These are phyloP conservation scores for Meda fulgida DNA, from an alignment of 2,797 vertebrate genomes.

Conservation along the genomic window DNA sequence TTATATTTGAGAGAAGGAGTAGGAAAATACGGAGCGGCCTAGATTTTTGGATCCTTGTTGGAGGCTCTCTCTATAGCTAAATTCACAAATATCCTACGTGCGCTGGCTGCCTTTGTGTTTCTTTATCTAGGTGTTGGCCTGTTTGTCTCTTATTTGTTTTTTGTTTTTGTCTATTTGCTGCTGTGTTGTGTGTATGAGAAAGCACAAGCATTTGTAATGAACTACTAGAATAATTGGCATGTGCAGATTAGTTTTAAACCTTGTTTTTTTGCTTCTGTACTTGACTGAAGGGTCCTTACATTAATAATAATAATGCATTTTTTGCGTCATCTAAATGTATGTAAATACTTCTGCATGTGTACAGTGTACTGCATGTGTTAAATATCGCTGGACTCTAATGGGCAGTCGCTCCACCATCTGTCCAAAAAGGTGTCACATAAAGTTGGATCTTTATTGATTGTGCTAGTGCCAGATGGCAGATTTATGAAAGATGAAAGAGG, in stretches of 20 bases:
- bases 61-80: not conserved
- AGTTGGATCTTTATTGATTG: constrained; percentile 78
- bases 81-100: constrained; percentile 26
- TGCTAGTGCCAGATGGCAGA: constrained; percentile 79
- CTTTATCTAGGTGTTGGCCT: no score
- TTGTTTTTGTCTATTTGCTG: constrained; percentile 43
- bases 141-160: no score
- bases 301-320: constrained; percentile 19
- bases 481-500: constrained; percentile 81
- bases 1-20: constrained; percentile 49
- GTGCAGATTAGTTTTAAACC: not conserved
- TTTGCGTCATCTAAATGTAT: not conserved
- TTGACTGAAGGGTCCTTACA: constrained; percentile 1
- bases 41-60: not conserved
- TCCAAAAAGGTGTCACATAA: constrained; percentile 78
- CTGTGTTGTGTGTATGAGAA: constrained; percentile 30
- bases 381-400: constrained; percentile 26
- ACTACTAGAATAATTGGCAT: not conserved
- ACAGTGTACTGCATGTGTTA: constrained; percentile 29
- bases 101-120: not conserved
- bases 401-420: constrained; percentile 59
- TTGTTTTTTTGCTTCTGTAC: not conserved
- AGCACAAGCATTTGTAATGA: not conserved
- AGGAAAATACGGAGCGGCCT: constrained; percentile 3
- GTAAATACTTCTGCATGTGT: constrained; percentile 14